Conservation (phyloP, 2,113 vertebrate species). For the Saguinus imperator region DNA sequence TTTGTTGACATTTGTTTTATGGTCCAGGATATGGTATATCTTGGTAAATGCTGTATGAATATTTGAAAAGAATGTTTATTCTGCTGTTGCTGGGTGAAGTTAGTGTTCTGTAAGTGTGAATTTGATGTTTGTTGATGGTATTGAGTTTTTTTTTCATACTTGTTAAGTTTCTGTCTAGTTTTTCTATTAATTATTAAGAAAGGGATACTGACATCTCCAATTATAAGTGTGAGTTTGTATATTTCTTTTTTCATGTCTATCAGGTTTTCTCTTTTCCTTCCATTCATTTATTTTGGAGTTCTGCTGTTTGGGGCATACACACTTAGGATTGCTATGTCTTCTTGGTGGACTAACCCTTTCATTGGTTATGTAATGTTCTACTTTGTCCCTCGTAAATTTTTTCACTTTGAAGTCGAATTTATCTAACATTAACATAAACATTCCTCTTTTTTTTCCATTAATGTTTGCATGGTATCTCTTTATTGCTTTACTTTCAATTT, state of each 20-base stretch:
- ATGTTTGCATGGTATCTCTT: not conserved
- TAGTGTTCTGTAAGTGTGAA: not conserved
- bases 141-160: not conserved
- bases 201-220: not conserved
- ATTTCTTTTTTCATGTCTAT: not conserved
- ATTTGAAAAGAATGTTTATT: not conserved
- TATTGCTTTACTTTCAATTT: not conserved
- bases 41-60: not conserved
- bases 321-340: not conserved
- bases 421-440: not conserved
- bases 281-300: not conserved
- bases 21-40: not conserved
- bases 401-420: not conserved
- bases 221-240: not conserved
- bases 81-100: not conserved
- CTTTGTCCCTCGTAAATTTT: not conserved
- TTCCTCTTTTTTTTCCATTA: not conserved
- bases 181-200: not conserved
- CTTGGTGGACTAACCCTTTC: not conserved
- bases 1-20: not conserved
- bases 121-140: not conserved
- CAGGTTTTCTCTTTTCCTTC: not conserved
- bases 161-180: slow-evolving; percentile 3
- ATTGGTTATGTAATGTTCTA: not conserved
- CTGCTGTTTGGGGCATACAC: not conserved